phyloP scores from a whole-genome alignment of 2,113 vertebrate species.

The Sardina pilchardus region DNA sequence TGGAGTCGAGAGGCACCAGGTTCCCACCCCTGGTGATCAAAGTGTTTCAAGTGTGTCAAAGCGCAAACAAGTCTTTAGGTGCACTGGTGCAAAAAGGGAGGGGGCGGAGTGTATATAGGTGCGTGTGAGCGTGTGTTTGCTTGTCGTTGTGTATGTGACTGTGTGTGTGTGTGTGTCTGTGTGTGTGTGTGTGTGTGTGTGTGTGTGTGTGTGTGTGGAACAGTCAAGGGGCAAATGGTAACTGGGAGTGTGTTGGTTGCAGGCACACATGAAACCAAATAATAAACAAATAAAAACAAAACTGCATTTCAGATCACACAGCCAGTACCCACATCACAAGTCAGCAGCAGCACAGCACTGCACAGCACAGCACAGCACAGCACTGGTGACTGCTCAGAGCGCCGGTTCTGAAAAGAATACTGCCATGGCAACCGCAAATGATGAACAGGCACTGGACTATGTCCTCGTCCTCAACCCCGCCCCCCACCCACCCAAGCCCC shows the following conservation, averaged over 20 bases:
- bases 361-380: neutral
- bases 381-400: neutral
- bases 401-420: neutral
- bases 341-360: neutral
- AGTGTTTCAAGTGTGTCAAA: neutral
- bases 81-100: neutral
- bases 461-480: neutral
- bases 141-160: neutral
- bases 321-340: neutral
- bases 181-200: neutral
- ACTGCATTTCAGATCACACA: constrained; percentile 5
- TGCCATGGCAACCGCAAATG: neutral
- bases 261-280: constrained; percentile 7
- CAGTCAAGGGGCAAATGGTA: neutral
- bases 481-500: no score
- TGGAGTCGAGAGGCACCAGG: neutral
- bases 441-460: neutral
- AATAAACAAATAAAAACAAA: neutral
- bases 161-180: neutral
- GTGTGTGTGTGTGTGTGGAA: neutral
- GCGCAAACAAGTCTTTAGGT: neutral
- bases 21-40: neutral
- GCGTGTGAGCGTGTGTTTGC: neutral
- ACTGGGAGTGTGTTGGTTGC: constrained; percentile 3
- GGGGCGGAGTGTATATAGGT: neutral